Percentiles rank a stretch among this genome's conserved stretches.
phyloP scores from a whole-genome alignment of 2,797 vertebrate genomes.

The Poecilia wingei region DNA sequence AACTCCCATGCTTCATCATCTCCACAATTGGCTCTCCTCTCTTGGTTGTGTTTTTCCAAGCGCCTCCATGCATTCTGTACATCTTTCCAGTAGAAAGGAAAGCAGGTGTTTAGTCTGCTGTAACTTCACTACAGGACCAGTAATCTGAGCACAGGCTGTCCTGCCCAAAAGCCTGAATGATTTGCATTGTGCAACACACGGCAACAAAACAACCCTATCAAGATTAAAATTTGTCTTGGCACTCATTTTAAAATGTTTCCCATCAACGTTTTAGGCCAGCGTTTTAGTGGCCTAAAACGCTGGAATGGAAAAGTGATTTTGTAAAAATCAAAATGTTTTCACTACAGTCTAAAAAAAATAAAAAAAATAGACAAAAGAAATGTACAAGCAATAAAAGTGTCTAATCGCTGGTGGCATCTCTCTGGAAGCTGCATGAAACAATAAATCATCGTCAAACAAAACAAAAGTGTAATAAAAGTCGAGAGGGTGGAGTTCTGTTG shows the following conservation, averaged over 20 bases:
- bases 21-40: background rate
- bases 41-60: background rate
- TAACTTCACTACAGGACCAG: background rate
- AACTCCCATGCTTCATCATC: background rate
- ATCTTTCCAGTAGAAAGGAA: background rate
- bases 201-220: conserved; percentile 2
- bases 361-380: background rate
- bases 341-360: background rate
- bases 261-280: background rate
- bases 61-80: background rate
- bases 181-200: conserved; percentile 21
- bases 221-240: background rate
- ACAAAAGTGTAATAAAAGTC: background rate
- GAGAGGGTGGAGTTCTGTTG: conserved; percentile 47
- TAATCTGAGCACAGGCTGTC: conserved; percentile 3
- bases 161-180: conserved; percentile 18
- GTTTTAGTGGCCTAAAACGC: conserved; percentile 4
- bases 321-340: background rate
- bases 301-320: conserved; percentile 27
- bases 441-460: background rate
- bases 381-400: background rate
- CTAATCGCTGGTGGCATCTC: background rate
- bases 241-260: background rate
- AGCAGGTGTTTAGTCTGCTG: background rate
- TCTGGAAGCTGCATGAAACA: background rate